A percentile compares a stretch with the other conserved stretches of the same genome.
phyloP scores from a whole-genome alignment of 2,113 vertebrate genomes.

The Smithornis capensis region DNA sequence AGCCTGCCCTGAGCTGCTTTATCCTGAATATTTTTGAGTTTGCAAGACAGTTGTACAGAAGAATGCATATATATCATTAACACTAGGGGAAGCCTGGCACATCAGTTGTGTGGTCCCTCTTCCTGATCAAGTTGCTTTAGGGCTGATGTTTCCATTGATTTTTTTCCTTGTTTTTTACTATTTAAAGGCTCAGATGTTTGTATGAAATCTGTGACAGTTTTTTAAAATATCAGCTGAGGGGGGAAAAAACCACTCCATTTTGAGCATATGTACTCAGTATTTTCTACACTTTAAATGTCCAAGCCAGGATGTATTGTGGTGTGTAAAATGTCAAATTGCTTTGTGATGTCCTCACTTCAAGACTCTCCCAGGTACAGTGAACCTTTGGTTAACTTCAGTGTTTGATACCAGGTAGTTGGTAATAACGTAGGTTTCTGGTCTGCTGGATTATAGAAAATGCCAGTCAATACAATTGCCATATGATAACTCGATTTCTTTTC shows the following conservation, averaged over 20 bases:
- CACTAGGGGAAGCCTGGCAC: background rate
- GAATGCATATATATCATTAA: background rate
- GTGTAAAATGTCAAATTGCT: background rate
- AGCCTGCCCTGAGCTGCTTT: background rate
- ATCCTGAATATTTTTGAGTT: background rate
- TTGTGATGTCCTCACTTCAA: background rate
- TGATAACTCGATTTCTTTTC: background rate
- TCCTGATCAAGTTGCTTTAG: background rate
- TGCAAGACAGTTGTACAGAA: background rate
- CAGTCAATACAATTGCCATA: background rate
- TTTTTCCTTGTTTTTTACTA: background rate
- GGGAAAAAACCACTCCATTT: background rate
- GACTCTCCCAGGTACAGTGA: background rate
- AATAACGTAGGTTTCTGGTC: background rate
- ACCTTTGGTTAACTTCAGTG: background rate
- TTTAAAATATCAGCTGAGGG: background rate
- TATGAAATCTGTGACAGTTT: background rate
- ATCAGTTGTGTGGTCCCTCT: background rate
- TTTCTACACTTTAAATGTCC: background rate
- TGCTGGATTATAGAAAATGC: background rate
- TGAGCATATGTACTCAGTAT: background rate
- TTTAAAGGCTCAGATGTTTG: background rate
- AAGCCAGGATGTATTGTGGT: background rate
- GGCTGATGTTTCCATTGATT: background rate
- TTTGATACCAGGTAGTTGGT: background rate